These are phyloP conservation scores for Regulus satrapa DNA, from an alignment of 2,113 vertebrate species.

Conservation along the genomic window DNA sequence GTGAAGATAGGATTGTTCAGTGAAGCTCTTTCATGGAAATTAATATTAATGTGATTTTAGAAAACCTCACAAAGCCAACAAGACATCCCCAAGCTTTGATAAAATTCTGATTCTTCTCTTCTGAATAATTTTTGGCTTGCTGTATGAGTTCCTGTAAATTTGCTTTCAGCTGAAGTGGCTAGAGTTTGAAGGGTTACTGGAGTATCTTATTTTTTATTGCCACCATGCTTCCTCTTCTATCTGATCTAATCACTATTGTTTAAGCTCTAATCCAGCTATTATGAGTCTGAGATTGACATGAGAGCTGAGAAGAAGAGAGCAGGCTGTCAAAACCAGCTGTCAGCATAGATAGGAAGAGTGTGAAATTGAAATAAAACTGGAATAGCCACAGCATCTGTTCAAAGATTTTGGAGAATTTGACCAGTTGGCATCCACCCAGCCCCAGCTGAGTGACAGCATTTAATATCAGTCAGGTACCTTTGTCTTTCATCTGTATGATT, in stretches of 20 bases:
- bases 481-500: neutral
- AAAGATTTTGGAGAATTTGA: constrained; percentile 47
- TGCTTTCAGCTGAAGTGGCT: neutral
- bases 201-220: constrained; percentile 63
- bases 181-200: constrained; percentile 39
- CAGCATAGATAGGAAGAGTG: constrained; percentile 19
- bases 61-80: neutral
- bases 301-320: constrained; percentile 46
- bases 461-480: constrained; percentile 33
- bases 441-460: constrained; percentile 26
- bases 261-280: constrained; percentile 52
- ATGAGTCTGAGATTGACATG: constrained; percentile 41
- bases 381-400: constrained; percentile 50
- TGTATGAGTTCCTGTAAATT: neutral
- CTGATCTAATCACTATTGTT: constrained; percentile 63
- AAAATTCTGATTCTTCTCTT: neutral
- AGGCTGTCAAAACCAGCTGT: constrained; percentile 62
- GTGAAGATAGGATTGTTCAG: neutral
- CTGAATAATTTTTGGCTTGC: neutral
- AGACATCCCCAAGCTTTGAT: neutral
- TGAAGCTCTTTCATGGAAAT: neutral
- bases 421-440: neutral
- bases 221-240: constrained; percentile 23
- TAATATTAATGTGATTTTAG: neutral
- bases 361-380: constrained; percentile 62